Conservation (phyloP, 37 sponge, comb jelly and placozoan genomes). For the Halichondria panicea region DNA sequence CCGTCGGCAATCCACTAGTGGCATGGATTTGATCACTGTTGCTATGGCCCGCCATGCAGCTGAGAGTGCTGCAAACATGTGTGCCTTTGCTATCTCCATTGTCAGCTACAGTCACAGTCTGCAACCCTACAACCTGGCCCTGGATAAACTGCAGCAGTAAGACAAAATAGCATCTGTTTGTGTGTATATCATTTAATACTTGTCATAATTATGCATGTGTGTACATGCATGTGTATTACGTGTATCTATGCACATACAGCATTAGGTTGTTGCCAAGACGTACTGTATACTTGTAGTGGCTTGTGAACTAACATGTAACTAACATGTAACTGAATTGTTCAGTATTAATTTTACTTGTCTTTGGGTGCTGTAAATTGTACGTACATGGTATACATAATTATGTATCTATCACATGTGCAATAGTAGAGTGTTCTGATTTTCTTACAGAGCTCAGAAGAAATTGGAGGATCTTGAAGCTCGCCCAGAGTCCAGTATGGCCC, state of each 20-base stretch:
- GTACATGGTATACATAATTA: too few relatives aligned
- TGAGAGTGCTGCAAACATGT: slow-evolving; percentile 70
- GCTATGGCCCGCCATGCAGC: slow-evolving; percentile 68
- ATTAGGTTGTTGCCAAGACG: too few relatives aligned
- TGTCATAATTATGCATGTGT: too few relatives aligned
- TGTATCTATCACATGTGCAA: too few relatives aligned
- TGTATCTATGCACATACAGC: too few relatives aligned
- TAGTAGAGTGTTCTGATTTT: too few relatives aligned
- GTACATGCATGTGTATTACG: too few relatives aligned
- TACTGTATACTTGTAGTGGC: too few relatives aligned
- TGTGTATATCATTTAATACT: neutral
- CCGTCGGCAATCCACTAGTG: neutral
- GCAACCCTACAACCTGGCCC: slow-evolving; percentile 32
- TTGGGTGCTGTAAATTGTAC: too few relatives aligned
- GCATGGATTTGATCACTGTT: slow-evolving; percentile 49
- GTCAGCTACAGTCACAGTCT: slow-evolving; percentile 47
- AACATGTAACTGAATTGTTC: too few relatives aligned
- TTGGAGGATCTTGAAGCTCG: slow-evolving; percentile 9
- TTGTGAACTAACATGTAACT: too few relatives aligned
- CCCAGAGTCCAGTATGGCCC: neutral
- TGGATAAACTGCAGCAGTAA: slow-evolving; percentile 41
- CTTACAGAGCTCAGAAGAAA: slow-evolving; percentile 14
- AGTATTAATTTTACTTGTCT: too few relatives aligned
- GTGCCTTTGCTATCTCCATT: slow-evolving; percentile 63
- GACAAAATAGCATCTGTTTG: neutral